Base-by-base conservation (phyloP, 2,888 invertebrate species). In the Pseudanteris insignis region DNA sequence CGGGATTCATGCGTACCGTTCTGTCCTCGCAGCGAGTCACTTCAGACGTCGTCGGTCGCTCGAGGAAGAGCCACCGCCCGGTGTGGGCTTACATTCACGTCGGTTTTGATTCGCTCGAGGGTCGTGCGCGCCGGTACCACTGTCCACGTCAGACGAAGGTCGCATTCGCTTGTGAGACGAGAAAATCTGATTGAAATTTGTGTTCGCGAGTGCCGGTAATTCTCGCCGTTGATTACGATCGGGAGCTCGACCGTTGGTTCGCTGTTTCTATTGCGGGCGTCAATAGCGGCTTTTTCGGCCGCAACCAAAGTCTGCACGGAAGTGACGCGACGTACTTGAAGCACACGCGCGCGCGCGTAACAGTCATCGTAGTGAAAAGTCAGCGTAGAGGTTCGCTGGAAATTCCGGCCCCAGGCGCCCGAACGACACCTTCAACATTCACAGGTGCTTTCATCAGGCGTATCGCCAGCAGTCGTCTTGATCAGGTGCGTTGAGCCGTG, bases 1-100 rank as follows among this genome's bases (percentile, higher is more conserved):
- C 77, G 74, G 70, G 74, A 69, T 71, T 71, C 73, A 74, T 77
- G 77, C 77, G 77, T 79, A 79, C 79, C 78, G 79, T 79, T 75
- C 76, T 79, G 78, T 69, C 69, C 68, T 60, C 58, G 66, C 70
- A 68, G 69, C 60, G 66, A 60, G 74, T 71, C 72, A 68, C 70
- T 73, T 75, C 74, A 73, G 78, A 76, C 75, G 76, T 72, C 69
- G 71, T 75, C 76, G 75, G 73, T 76, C 77, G 71, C 67, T 73
- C 71, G 73, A 68, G 72, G 75, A 77, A 78, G 76, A 79, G 73
- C 72, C 69, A 70, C 75, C 53, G 51, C 75, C 75, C 77, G 77
- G 78, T 78, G 77, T 75, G 75, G 60, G 50, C 65, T 61, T 46
- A 10, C 9, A 51, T 55, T 53, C 32, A 15, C 55, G 46, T 54